A percentile compares a stretch with the other conserved stretches of the same genome.
Evolutionary conservation across 2,797 vertebrate species (phyloP).

Genomic region (Enteromius afrohamiltoni): DNA sequence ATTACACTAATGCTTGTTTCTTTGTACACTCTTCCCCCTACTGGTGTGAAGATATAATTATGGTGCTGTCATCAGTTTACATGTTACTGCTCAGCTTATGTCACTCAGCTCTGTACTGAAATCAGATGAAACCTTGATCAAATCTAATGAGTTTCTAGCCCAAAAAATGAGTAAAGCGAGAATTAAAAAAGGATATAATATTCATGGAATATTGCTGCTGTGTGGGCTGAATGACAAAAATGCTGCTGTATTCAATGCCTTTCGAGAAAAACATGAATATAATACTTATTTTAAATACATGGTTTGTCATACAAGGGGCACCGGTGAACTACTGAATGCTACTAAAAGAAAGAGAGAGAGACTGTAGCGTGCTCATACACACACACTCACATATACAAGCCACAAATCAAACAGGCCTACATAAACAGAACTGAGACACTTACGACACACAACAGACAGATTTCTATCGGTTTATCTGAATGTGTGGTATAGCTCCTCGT

Average conservation of each 20-base stretch:
- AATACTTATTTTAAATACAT: background rate
- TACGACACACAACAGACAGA: conserved; percentile 48
- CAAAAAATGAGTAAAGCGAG: background rate
- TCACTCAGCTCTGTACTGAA: background rate
- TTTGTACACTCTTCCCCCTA: conserved; percentile 82
- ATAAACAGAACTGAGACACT: conserved; percentile 53
- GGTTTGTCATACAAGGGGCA: background rate
- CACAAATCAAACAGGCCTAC: conserved; percentile 53
- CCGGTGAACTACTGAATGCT: background rate
- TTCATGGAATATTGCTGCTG: background rate
- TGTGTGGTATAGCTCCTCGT: conserved; percentile 27
- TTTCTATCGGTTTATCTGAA: conserved; percentile 54
- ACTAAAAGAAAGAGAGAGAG: background rate
- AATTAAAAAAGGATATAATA: background rate
- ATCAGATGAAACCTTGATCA: conserved; percentile 12
- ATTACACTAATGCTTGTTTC: conserved; percentile 67
- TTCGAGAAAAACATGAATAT: conserved; percentile 6
- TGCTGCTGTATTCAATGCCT: background rate
- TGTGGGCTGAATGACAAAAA: background rate
- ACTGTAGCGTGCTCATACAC: background rate
- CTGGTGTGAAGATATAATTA: conserved; percentile 76
- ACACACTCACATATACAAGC: conserved; percentile 41
- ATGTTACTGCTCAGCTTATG: conserved; percentile 58
- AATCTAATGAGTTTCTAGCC: background rate
- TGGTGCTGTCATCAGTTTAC: conserved; percentile 66